A percentile compares a stretch with the other conserved stretches of the same genome.
Evolutionary conservation across 2,888 invertebrate genomes (phyloP).

Genomic region (Meta bourneti): DNA sequence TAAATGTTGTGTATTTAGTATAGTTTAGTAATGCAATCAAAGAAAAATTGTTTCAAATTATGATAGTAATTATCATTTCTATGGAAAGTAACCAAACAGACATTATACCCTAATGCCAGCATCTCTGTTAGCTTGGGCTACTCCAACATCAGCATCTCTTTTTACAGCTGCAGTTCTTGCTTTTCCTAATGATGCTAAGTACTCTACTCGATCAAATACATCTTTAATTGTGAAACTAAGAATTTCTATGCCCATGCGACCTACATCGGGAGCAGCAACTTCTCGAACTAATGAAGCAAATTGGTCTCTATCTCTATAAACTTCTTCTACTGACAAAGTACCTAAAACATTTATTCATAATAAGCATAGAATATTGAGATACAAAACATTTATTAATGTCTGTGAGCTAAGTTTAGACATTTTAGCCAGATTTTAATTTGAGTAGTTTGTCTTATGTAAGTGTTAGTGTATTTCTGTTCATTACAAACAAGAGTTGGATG

Average conservation of each 20-base stretch:
- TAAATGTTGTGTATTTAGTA: no score
- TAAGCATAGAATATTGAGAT: no score
- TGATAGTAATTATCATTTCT: background rate
- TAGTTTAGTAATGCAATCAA: no score
- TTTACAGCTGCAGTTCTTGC: slow-evolving; percentile 96
- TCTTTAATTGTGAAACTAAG: slow-evolving; percentile 99
- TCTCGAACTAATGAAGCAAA: slow-evolving; percentile 98
- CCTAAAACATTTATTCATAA: slow-evolving; percentile 82
- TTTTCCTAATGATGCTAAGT: slow-evolving; percentile 94
- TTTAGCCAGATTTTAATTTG: no score
- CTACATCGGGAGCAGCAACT: slow-evolving; percentile 98
- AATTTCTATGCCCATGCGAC: slow-evolving; percentile 99
- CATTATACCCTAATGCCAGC: slow-evolving; percentile 90
- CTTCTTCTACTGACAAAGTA: slow-evolving; percentile 98
- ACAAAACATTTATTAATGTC: no score
- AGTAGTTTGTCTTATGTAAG: no score
- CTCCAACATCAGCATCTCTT: slow-evolving; percentile 95
- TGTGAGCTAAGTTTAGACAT: no score
- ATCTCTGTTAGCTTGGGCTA: slow-evolving; percentile 96
- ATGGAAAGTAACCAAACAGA: background rate
- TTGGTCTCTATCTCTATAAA: slow-evolving; percentile 98
- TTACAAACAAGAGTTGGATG: no score
- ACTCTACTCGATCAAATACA: slow-evolving; percentile 98
- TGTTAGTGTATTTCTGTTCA: no score
- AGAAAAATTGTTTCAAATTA: no score